These are phyloP conservation scores for Limnephilus marmoratus DNA, from an alignment of 2,888 invertebrate species.

Conservation along the genomic window DNA sequence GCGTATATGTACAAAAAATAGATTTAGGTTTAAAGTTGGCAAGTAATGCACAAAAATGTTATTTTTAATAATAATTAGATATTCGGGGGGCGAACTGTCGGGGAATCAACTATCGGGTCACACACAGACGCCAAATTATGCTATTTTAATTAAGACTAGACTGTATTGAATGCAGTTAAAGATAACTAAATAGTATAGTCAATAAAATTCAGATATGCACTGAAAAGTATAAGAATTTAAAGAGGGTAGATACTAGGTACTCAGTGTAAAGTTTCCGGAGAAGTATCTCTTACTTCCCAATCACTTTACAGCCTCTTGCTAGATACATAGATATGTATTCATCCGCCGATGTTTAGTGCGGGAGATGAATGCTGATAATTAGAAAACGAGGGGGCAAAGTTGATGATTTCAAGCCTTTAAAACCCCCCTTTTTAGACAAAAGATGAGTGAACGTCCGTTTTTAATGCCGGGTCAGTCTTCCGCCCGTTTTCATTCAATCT, in stretches of 20 bases:
- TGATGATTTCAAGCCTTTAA: constrained; percentile 64
- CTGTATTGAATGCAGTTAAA: neutral
- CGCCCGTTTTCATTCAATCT: constrained; percentile 55
- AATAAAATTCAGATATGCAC: neutral
- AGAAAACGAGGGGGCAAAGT: constrained; percentile 60
- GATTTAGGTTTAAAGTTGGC: no score
- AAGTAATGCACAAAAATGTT: no score
- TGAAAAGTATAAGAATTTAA: neutral
- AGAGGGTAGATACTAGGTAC: neutral
- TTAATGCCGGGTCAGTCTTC: constrained; percentile 60
- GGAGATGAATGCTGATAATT: constrained; percentile 63
- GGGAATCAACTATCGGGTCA: no score
- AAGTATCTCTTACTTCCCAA: constrained; percentile 8
- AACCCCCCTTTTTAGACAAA: constrained; percentile 55
- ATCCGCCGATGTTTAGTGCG: constrained; percentile 17
- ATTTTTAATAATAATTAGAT: no score
- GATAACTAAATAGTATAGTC: neutral
- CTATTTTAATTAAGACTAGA: no score
- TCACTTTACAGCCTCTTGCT: constrained; percentile 4
- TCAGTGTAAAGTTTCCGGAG: neutral
- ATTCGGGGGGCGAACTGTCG: no score
- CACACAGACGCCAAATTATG: no score
- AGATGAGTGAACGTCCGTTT: constrained; percentile 60
- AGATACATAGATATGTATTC: neutral
- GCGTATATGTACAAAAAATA: no score